Evolutionary conservation across 30 jellyfish, hydroid and myxozoan genomes (phyloP).

Genomic region (Haliclystus octoradiatus): DNA sequence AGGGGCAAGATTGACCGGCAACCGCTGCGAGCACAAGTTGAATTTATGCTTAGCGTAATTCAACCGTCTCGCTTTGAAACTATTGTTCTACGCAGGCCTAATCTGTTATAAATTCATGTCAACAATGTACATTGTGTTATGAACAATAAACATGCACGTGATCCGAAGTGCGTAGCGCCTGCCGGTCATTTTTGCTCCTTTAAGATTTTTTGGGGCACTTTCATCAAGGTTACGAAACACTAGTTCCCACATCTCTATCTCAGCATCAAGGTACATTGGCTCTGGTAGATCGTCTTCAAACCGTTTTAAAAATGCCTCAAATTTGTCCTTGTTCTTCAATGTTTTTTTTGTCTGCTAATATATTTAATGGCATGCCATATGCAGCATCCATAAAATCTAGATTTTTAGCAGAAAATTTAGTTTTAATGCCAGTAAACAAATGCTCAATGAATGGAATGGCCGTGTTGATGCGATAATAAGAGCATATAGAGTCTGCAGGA

Average conservation of each 20-base stretch:
- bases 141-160: no score
- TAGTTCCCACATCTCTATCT: slow-evolving; percentile 28
- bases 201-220: slow-evolving; percentile 6
- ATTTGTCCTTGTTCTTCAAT: no score
- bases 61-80: no score
- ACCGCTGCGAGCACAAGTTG: no score
- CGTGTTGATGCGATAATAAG: not conserved
- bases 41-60: no score
- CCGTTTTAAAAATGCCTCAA: no score
- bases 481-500: slow-evolving; percentile 1
- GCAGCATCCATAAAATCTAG: not conserved
- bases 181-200: no score
- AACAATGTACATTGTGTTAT: no score
- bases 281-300: slow-evolving; percentile 44
- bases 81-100: no score
- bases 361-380: not conserved
- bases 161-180: no score
- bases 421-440: not conserved
- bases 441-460: slow-evolving; percentile 3
- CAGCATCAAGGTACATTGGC: slow-evolving; percentile 23
- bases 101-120: no score
- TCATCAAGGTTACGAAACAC: slow-evolving; percentile 7
- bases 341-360: not conserved
- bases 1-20: no score
- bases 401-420: not conserved